Evolutionary conservation across 2,888 invertebrate genomes (phyloP).

Genomic region (Andrena marginata): DNA sequence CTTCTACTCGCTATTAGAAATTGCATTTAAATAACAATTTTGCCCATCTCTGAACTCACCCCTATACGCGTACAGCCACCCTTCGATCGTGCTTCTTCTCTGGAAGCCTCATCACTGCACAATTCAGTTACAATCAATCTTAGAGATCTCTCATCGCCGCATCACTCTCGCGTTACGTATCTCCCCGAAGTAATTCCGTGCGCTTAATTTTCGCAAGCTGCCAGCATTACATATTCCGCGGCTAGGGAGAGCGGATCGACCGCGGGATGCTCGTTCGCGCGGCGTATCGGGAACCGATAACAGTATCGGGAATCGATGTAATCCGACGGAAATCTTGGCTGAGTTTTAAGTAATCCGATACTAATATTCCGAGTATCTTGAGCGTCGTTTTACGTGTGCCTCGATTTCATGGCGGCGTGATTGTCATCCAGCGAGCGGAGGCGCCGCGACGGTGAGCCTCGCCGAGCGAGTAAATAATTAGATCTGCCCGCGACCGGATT

Average conservation of each 20-base stretch:
- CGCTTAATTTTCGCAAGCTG: conserved; percentile 4
- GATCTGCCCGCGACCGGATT: conserved; percentile 8
- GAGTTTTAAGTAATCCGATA: conserved; percentile 36
- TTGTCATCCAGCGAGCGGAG: not conserved
- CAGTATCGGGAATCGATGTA: conserved; percentile 4
- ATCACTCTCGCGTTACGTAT: not conserved
- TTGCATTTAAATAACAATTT: too few species aligned
- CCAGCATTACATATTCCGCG: not conserved
- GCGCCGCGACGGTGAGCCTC: too few species aligned
- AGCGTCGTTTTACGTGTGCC: not conserved
- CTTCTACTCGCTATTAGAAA: too few species aligned
- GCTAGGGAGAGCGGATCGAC: not conserved
- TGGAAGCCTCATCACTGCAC: too few species aligned
- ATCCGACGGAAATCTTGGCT: conserved; percentile 14
- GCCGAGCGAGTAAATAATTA: conserved; percentile 14
- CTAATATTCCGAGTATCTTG: conserved; percentile 18
- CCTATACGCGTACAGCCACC: too few species aligned
- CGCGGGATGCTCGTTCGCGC: not conserved
- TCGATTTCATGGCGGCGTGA: conserved; percentile 6
- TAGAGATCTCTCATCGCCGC: not conserved
- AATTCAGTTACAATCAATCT: too few species aligned
- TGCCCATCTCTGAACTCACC: too few species aligned
- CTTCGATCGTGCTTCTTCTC: too few species aligned
- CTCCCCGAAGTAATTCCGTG: not conserved
- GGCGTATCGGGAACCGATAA: conserved; percentile 24